A percentile compares a stretch with the other conserved stretches of the same genome.
These are phyloP conservation scores for Molossus alvarezi DNA, from an alignment of 2,797 vertebrate species.

Conservation along the genomic window DNA sequence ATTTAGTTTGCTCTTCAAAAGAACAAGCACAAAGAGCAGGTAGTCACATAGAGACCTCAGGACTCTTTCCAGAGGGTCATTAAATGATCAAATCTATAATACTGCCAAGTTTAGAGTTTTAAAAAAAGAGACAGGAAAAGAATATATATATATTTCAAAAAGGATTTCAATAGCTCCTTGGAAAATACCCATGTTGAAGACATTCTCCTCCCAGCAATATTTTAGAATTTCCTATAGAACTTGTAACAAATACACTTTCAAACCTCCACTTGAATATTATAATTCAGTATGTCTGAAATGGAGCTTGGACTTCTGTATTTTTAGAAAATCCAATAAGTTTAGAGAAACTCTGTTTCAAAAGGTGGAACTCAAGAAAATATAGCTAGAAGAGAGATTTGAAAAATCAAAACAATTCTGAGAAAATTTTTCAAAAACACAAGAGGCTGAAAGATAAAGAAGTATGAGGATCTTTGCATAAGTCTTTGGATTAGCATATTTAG, in stretches of 20 bases:
- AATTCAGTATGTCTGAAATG: not conserved
- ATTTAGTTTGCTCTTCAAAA: slow-evolving; percentile 15
- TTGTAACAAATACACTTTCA: not conserved
- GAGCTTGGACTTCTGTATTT: not conserved
- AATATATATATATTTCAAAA: not conserved
- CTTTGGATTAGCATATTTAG: not conserved
- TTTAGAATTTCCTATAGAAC: slow-evolving; percentile 7
- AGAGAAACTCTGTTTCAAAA: not conserved
- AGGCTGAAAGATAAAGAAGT: not conserved
- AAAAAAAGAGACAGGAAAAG: not conserved
- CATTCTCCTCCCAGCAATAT: not conserved
- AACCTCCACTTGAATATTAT: not conserved
- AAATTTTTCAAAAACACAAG: not conserved
- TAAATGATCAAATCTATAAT: not conserved
- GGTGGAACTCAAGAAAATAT: not conserved
- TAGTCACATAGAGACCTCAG: not conserved
- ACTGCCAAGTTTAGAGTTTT: not conserved
- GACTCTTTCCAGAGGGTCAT: not conserved
- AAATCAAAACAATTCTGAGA: slow-evolving; percentile 29
- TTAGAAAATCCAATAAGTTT: slow-evolving; percentile 7
- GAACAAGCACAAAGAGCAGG: not conserved
- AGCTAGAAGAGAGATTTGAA: not conserved
- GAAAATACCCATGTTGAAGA: not conserved
- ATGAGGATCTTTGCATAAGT: not conserved
- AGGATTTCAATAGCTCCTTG: not conserved